Base-by-base conservation (phyloP, 2,113 vertebrate species). In the Bos taurus region DNA sequence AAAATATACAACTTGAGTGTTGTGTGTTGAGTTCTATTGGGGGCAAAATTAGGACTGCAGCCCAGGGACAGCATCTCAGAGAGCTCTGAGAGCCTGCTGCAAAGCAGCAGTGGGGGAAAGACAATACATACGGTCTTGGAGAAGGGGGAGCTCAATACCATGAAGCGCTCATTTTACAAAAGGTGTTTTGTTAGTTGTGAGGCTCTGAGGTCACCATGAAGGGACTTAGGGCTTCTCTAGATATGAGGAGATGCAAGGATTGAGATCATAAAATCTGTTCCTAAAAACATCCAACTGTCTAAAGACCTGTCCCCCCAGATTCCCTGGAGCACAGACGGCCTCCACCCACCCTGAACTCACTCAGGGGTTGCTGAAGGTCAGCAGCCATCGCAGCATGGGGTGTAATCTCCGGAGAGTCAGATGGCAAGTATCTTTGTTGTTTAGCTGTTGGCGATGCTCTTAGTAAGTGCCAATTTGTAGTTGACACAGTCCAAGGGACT, bases 71-170 rank as follows among this genome's bases (percentile, higher is more conserved):
- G 67, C 67, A 36, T 36, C 67, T 12, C n/a, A 23, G 19, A 21
- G 9, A 23, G 9, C 17, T 71, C 67, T 0, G 19, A 36, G 67
- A 71, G 67, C 3, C n/a, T 0, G 10, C n/a, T 36, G n/a, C n/a
- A 12, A 12, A 71, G 64, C n/a, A 11, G 9, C n/a, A 0, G 17
- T 2, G 17, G 9, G n/a, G 64, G 9, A 71, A 59, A 2, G n/a
- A 3, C 9, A 2, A 1, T 6, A 1, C n/a, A 1, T 2, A 6
- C 11, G 64, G 64, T 71, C n/a, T 21, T 21, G 67, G n/a, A 23
- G n/a, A 36, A 36, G 67, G 9, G 19, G 9, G 5, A 46, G 9
- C 21, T 23, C n/a, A 23, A 6, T 5, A 5, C n/a, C 19, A 36
- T 0, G 1, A 71, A 71, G 67, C 67, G 21, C 1, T 36, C 67